Evolutionary conservation across 2,888 invertebrate species (phyloP).

Genomic region (Epinotia brunnichana): DNA sequence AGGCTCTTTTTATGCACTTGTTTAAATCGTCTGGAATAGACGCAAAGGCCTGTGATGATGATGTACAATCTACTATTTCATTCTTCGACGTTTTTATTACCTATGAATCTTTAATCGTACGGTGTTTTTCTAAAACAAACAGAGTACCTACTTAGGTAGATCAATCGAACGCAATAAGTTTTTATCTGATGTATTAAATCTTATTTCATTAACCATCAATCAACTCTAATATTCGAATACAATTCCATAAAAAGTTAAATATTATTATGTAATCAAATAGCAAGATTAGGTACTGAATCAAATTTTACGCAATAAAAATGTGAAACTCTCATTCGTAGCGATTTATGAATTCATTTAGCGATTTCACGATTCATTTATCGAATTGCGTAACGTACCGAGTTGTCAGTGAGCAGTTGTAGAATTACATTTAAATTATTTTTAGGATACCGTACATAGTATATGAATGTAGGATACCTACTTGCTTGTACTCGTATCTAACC

Average conservation of each 20-base stretch:
- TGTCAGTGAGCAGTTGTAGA: background rate
- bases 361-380: conserved; percentile 27
- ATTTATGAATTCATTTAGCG: conserved; percentile 28
- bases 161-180: too few species aligned
- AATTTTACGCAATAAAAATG: conserved; percentile 26
- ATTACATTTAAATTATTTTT: conserved; percentile 18
- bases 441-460: background rate
- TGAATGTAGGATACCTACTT: background rate
- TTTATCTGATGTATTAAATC: background rate
- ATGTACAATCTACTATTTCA: too few species aligned
- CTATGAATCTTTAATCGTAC: too few species aligned
- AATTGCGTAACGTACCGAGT: conserved; percentile 5
- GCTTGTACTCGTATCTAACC: background rate
- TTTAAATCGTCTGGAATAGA: too few species aligned
- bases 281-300: conserved; percentile 11
- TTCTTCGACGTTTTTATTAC: too few species aligned
- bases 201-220: background rate
- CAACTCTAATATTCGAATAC: background rate
- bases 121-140: too few species aligned
- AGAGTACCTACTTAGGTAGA: too few species aligned
- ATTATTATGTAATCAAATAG: conserved; percentile 24
- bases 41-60: too few species aligned
- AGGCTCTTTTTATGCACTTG: too few species aligned
- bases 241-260: conserved; percentile 9
- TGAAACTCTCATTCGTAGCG: conserved; percentile 15